These are phyloP conservation scores for Heterotis niloticus DNA, from an alignment of 2,113 vertebrate species.

Conservation along the genomic window DNA sequence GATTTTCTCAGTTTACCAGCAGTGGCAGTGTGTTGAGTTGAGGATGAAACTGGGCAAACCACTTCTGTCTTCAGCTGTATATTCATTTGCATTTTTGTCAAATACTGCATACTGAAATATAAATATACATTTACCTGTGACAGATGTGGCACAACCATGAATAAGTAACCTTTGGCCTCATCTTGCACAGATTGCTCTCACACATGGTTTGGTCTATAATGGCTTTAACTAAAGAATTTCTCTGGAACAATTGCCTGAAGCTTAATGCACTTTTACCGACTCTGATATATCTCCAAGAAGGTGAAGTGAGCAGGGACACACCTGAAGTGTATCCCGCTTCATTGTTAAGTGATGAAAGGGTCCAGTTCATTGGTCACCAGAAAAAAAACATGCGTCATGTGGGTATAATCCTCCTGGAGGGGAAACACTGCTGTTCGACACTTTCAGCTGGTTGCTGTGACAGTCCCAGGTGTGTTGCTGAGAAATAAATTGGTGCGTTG, in stretches of 20 bases:
- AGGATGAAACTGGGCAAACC: no score
- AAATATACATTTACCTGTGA: background rate
- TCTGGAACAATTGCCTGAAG: constrained; percentile 4
- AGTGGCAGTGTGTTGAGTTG: background rate
- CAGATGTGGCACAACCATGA: background rate
- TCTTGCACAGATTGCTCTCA: constrained; percentile 13
- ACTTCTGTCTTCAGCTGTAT: background rate
- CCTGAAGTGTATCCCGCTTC: background rate
- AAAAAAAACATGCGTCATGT: constrained; percentile 6
- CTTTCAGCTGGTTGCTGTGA: background rate
- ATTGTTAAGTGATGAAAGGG: constrained; percentile 22
- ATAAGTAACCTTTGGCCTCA: constrained; percentile 21
- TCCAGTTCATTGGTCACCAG: constrained; percentile 1
- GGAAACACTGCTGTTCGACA: constrained; percentile 1
- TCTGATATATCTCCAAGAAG: constrained; percentile 25
- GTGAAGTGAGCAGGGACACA: background rate
- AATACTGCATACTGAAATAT: no score
- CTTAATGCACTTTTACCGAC: constrained; percentile 24
- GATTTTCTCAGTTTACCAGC: background rate
- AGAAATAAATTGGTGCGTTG: background rate
- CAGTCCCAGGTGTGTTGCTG: background rate
- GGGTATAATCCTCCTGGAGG: background rate
- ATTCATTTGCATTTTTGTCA: background rate
- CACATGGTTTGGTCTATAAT: background rate
- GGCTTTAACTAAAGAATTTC: constrained; percentile 6